Evolutionary conservation across 2,888 invertebrate genomes (phyloP), one percentile per base, ranked within the genome.

Genomic region (Eilema caniola): DNA sequence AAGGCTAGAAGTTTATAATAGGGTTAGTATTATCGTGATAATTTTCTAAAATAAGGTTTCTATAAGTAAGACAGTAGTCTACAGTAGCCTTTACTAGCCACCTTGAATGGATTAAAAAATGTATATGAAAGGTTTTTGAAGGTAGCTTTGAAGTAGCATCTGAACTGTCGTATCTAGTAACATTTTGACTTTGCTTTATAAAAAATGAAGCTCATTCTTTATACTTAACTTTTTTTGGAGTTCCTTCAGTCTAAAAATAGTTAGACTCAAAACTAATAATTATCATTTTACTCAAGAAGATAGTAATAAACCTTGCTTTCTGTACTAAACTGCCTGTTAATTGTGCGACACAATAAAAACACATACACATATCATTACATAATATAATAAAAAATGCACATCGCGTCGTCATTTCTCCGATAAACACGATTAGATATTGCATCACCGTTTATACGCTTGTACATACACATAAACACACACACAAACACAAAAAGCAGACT

Each of bases 371-470:
- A 16, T 73, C 67, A 73, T 89, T 88, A 84, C 84, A 85, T 89
- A 86, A 89, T 71, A 78, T 64, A 85, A 90, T 85, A 83, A 90
- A 93, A 92, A 93, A 93, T 93, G 89, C 92, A 75, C 79, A 71
- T 71, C 88, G 81, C 92, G 85, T 89, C 87, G 86, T 86, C 89
- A 91, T 91, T 91, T 90, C 92, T 90, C 85, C 90, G 88, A 93
- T 92, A 90, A 88, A 88, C 90, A 85, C 87, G 90, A 91, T 93
- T 92, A 92, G 89, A 82, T 84, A 89, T 94, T 94, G 88, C 94
- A 89, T 93, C 93, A 93, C 81, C 84, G 85, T 83, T 76, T 81
- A 77, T 71, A 78, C 79, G 75, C 76, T 24, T 71, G 79, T 10
- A 53, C n/a, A 53, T n/a, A 53, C 2, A 53, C 77, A 75, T 76